Conservation (phyloP, 23 tunicate genomes). For the Halocynthia aurantium region DNA sequence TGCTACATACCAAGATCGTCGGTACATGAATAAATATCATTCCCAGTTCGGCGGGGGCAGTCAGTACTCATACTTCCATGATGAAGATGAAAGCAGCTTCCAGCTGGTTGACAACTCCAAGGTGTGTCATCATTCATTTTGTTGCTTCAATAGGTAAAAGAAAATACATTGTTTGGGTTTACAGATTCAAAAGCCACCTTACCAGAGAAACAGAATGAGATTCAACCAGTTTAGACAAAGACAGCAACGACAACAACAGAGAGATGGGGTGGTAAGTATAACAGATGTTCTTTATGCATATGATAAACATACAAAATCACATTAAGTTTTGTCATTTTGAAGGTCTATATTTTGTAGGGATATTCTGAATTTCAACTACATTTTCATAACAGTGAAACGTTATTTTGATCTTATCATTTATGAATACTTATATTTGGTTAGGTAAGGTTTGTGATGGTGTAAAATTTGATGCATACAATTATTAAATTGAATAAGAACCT, state of each 20-base stretch:
- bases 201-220: slow-evolving; percentile 75
- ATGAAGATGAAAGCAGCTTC: slow-evolving; percentile 96
- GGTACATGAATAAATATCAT: slow-evolving; percentile 78
- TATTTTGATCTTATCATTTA: too few species aligned
- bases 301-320: too few species aligned
- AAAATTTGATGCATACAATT: too few species aligned
- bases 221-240: slow-evolving; percentile 86
- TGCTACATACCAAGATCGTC: slow-evolving; percentile 91
- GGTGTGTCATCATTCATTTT: slow-evolving; percentile 22
- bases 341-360: too few species aligned
- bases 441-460: too few species aligned
- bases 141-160: neutral
- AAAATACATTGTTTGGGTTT: neutral
- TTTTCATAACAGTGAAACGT: too few species aligned
- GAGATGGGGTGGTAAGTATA: neutral
- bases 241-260: slow-evolving; percentile 72
- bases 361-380: too few species aligned
- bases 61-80: slow-evolving; percentile 95
- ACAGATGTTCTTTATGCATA: too few species aligned
- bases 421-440: too few species aligned
- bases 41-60: slow-evolving; percentile 87
- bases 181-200: slow-evolving; percentile 78
- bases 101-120: slow-evolving; percentile 96
- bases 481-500: too few species aligned
- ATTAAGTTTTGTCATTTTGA: too few species aligned